Conservation (phyloP, 2,888 invertebrate genomes). For the Eurytoma californica region DNA sequence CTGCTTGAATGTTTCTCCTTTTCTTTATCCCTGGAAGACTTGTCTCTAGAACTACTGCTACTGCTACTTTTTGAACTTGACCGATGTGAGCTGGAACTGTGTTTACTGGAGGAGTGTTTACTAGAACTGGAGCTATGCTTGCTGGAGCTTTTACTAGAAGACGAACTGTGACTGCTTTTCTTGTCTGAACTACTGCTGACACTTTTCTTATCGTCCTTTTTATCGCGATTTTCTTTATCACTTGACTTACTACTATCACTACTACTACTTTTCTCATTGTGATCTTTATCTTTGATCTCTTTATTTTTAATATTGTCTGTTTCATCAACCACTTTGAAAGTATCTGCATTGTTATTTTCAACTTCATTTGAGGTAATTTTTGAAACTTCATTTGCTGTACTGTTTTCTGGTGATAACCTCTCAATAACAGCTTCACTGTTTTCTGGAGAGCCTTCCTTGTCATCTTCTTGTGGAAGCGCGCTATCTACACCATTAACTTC, state of each 20-base stretch:
- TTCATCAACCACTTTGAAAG: slow-evolving; percentile 65
- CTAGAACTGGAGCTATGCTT: slow-evolving; percentile 68
- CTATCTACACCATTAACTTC: slow-evolving; percentile 65
- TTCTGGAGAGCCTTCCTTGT: slow-evolving; percentile 66
- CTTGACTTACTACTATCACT: slow-evolving; percentile 77
- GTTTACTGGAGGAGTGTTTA: slow-evolving; percentile 59
- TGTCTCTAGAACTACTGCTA: slow-evolving; percentile 66
- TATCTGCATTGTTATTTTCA: slow-evolving; percentile 51
- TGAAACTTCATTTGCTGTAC: slow-evolving; percentile 56
- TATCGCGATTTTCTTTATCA: slow-evolving; percentile 76
- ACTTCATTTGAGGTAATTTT: slow-evolving; percentile 64
- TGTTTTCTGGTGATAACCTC: slow-evolving; percentile 56
- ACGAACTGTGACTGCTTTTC: slow-evolving; percentile 75
- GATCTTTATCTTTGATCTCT: slow-evolving; percentile 62
- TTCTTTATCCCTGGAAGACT: slow-evolving; percentile 69
- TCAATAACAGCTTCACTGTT: slow-evolving; percentile 48
- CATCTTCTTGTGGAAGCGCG: slow-evolving; percentile 60
- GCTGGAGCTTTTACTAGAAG: slow-evolving; percentile 67
- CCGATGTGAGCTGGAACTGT: slow-evolving; percentile 68
- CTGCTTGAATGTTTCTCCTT: slow-evolving; percentile 66
- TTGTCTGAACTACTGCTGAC: slow-evolving; percentile 68
- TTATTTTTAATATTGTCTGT: slow-evolving; percentile 59
- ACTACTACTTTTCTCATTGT: slow-evolving; percentile 62
- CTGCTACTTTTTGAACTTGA: slow-evolving; percentile 65
- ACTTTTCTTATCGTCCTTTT: slow-evolving; percentile 74